Evolutionary conservation across 2,888 invertebrate genomes (phyloP), one percentile per base, ranked within the genome.

Genomic region (Lypha dubia): DNA sequence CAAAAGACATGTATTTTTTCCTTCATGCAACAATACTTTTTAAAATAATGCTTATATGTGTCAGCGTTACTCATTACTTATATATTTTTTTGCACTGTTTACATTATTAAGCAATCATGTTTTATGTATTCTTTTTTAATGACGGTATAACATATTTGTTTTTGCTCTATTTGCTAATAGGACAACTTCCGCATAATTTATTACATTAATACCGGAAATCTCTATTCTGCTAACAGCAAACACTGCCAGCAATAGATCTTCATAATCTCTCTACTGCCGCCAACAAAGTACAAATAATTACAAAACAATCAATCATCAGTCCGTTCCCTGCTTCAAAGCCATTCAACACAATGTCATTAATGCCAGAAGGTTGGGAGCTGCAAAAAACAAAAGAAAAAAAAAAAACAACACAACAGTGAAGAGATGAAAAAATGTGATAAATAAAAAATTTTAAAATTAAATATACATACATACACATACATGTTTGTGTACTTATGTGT

Each of bases 151-250:
- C 35, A 65, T 79, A 35, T 62, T 56, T 70, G 5, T 44, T 53
- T 62, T 13, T 24, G n/a, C 38, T 8, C 15, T 53, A 53, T 71
- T 62, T 67, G 51, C 53, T 70, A 62, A 73, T 49, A 49, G 41
- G 32, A 60, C 44, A 70, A 79, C 65, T 81, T 79, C 77, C 77
- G 84, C 74, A 79, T 70, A 70, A 84, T 84, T 81, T 74, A 75
- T 74, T 63, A 58, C 28, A 28, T n/a, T 63, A 41, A 62, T 32
- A 49, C 62, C 68, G 73, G 73, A 84, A 84, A 74, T 84, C 41
- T 67, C 67, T 62, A 68, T 71, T 76, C 53, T 28, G 28, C 28
- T 28, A 58, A 80, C 17, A 46, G 28, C 60, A 70, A 80, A 71
- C 67, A 77, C 53, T 62, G 67, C 56, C 32, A 74, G 67, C 68